Conservation (phyloP, 2,888 invertebrate genomes). For the Pyralis farinalis region DNA sequence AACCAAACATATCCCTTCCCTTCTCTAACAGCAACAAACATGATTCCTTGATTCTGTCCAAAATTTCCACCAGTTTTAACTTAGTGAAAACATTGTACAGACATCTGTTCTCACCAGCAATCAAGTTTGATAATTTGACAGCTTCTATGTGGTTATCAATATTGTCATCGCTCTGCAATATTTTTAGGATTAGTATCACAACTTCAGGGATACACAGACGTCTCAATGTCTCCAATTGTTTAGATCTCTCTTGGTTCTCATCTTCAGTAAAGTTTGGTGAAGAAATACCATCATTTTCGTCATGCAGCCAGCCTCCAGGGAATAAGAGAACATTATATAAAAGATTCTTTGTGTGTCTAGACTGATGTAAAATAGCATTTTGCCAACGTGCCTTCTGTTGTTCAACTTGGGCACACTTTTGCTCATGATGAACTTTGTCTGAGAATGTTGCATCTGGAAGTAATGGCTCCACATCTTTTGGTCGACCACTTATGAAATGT, state of each 20-base stretch:
- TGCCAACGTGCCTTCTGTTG: slow-evolving; percentile 90
- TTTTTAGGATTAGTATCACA: slow-evolving; percentile 87
- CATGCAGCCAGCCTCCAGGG: slow-evolving; percentile 95
- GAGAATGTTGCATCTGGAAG: slow-evolving; percentile 86
- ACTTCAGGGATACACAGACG: slow-evolving; percentile 93
- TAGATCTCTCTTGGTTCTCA: slow-evolving; percentile 77
- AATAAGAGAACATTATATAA: slow-evolving; percentile 94
- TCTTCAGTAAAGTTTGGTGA: slow-evolving; percentile 65
- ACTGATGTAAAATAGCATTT: slow-evolving; percentile 85
- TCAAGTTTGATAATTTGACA: slow-evolving; percentile 87
- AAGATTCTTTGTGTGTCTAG: slow-evolving; percentile 87
- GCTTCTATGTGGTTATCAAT: slow-evolving; percentile 87
- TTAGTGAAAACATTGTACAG: slow-evolving; percentile 91
- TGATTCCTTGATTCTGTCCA: slow-evolving; percentile 89
- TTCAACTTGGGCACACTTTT: slow-evolving; percentile 88
- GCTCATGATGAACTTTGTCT: slow-evolving; percentile 94
- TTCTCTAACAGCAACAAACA: slow-evolving; percentile 87
- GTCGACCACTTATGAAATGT: slow-evolving; percentile 89
- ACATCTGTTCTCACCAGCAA: slow-evolving; percentile 89
- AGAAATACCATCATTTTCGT: slow-evolving; percentile 80
- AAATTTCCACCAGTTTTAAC: slow-evolving; percentile 87
- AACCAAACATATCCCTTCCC: slow-evolving; percentile 92
- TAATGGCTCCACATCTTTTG: slow-evolving; percentile 83
- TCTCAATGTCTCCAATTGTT: slow-evolving; percentile 88
- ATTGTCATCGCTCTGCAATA: slow-evolving; percentile 88